Percentiles rank a stretch among this genome's conserved stretches.
Evolutionary conservation across 2,113 vertebrate genomes (phyloP).

Genomic region (Mus musculus): DNA sequence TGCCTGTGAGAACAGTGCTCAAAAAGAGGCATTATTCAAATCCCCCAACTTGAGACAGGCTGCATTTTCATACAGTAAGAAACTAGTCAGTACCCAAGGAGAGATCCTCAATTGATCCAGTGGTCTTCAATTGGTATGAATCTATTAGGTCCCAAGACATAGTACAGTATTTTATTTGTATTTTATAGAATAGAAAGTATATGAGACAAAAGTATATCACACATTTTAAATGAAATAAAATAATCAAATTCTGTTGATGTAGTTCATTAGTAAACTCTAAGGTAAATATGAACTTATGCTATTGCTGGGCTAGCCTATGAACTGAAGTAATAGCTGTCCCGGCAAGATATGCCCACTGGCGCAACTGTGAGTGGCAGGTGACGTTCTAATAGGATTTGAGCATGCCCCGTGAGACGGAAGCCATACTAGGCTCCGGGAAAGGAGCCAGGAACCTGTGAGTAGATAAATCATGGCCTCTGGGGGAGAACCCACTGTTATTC

Average conservation of each 20-base stretch:
- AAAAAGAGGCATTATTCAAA: conserved; percentile 43
- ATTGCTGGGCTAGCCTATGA: background rate
- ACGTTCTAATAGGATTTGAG: background rate
- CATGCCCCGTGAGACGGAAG: background rate
- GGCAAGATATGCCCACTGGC: background rate
- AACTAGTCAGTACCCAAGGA: background rate
- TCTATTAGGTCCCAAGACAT: background rate
- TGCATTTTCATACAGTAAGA: conserved; percentile 39
- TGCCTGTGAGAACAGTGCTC: background rate
- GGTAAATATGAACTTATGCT: background rate
- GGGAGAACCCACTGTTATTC: background rate
- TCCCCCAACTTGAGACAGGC: background rate
- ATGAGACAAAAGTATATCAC: conserved; percentile 13
- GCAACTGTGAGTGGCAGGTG: background rate
- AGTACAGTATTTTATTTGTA: background rate
- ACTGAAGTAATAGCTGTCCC: background rate
- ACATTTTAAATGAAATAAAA: conserved; percentile 42
- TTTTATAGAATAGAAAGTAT: background rate
- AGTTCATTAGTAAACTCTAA: background rate
- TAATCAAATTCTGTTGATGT: background rate
- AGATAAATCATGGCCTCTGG: background rate
- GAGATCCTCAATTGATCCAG: background rate
- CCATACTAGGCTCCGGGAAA: background rate
- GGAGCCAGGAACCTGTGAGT: background rate
- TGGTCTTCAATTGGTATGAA: background rate